These are phyloP conservation scores for Drosophila trapezifrons DNA, from an alignment of 1,140 invertebrate species.

Conservation along the genomic window DNA sequence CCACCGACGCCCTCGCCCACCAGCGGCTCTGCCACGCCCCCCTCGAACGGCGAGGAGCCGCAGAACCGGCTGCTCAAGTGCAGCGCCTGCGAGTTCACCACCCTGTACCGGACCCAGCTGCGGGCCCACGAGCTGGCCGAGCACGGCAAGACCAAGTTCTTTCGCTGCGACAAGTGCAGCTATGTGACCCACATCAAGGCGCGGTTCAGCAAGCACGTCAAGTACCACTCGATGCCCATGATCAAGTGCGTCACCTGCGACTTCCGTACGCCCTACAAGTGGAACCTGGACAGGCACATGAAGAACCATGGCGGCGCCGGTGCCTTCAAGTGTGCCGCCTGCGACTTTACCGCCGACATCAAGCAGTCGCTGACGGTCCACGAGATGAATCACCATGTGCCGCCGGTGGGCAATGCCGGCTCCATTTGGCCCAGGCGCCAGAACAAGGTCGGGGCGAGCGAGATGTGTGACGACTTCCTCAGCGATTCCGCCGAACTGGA, in stretches of 20 bases:
- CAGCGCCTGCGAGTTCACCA: conserved; percentile 85
- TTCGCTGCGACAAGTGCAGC: conserved; percentile 94
- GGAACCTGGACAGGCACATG: conserved; percentile 95
- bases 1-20: conserved; percentile 72
- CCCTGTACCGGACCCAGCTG: conserved; percentile 83
- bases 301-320: conserved; percentile 94
- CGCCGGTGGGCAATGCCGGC: conserved; percentile 88
- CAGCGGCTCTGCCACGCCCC: conserved; percentile 71
- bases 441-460: conserved; percentile 89
- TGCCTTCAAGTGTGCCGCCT: conserved; percentile 92
- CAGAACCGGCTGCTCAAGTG: conserved; percentile 85
- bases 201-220: conserved; percentile 96
- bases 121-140: conserved; percentile 86
- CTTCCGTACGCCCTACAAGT: conserved; percentile 91
- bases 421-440: conserved; percentile 85
- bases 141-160: conserved; percentile 88
- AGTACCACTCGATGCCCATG: conserved; percentile 96
- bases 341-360: conserved; percentile 96
- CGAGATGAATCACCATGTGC: conserved; percentile 94
- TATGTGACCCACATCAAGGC: conserved; percentile 95
- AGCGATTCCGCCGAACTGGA: conserved; percentile 80
- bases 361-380: conserved; percentile 96
- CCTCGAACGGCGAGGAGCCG: conserved; percentile 70
- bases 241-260: conserved; percentile 97
- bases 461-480: conserved; percentile 84